These are phyloP conservation scores for Ammospiza caudacuta DNA, from an alignment of 2,113 vertebrate genomes.

Conservation along the genomic window DNA sequence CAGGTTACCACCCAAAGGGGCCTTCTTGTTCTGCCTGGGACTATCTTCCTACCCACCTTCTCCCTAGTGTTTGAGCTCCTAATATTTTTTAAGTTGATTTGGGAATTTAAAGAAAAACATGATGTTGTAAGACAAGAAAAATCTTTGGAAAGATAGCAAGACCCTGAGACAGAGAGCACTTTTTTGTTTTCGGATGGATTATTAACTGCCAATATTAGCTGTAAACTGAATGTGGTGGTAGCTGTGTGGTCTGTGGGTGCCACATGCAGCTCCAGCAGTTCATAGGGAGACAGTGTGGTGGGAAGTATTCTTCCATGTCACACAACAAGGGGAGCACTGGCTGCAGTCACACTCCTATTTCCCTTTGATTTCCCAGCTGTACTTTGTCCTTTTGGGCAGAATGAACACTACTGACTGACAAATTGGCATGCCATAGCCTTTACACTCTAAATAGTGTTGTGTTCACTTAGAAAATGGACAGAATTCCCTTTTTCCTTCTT, in stretches of 20 bases:
- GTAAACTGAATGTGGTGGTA: neutral
- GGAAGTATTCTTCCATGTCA: neutral
- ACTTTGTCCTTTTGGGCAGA: neutral
- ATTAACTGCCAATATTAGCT: neutral
- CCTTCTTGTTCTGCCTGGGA: neutral
- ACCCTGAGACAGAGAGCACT: neutral
- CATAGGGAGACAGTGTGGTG: neutral
- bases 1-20: neutral
- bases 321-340: neutral
- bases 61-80: neutral
- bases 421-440: neutral
- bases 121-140: neutral
- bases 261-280: neutral
- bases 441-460: neutral
- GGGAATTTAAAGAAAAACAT: neutral
- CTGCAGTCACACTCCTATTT: neutral
- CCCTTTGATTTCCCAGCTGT: neutral
- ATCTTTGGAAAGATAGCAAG: neutral
- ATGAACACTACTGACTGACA: neutral
- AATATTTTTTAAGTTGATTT: neutral
- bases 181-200: neutral
- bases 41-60: neutral
- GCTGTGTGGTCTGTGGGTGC: neutral
- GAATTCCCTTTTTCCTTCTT: neutral
- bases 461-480: neutral